These are phyloP conservation scores for Eupelmus urozonus DNA, from an alignment of 2,888 invertebrate species.

Conservation along the genomic window DNA sequence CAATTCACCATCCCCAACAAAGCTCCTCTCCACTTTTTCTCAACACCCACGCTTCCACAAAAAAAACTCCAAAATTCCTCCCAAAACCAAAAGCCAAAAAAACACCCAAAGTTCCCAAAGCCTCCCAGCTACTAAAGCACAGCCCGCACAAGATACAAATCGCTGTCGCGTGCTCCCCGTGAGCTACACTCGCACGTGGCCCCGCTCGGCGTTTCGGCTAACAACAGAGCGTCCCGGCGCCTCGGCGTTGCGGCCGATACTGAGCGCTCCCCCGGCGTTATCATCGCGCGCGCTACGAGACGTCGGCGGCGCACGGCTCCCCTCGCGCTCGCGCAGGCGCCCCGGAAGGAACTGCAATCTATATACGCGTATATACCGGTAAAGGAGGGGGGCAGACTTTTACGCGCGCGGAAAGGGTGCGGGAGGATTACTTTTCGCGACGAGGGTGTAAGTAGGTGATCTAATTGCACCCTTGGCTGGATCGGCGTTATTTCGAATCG, in stretches of 20 bases:
- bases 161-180: too few species aligned
- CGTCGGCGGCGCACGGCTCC: background rate
- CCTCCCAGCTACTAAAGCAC: too few species aligned
- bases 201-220: too few species aligned
- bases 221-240: conserved; percentile 45
- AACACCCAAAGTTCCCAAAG: too few species aligned
- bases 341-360: conserved; percentile 51
- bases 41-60: too few species aligned
- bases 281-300: conserved; percentile 1
- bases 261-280: conserved; percentile 18
- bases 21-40: too few species aligned
- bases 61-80: too few species aligned
- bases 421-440: conserved; percentile 38
- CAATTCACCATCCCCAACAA: too few species aligned
- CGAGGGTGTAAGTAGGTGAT: conserved; percentile 12
- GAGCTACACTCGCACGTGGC: too few species aligned
- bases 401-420: too few species aligned
- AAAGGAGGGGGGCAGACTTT: background rate
- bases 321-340: conserved; percentile 39
- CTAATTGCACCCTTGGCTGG: background rate
- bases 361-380: conserved; percentile 9
- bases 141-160: too few species aligned
- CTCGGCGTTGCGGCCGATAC: conserved; percentile 56
- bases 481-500: background rate
- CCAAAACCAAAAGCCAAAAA: too few species aligned